Base-by-base conservation (phyloP, 2,797 vertebrate species). In the Eutrigla gurnardus region DNA sequence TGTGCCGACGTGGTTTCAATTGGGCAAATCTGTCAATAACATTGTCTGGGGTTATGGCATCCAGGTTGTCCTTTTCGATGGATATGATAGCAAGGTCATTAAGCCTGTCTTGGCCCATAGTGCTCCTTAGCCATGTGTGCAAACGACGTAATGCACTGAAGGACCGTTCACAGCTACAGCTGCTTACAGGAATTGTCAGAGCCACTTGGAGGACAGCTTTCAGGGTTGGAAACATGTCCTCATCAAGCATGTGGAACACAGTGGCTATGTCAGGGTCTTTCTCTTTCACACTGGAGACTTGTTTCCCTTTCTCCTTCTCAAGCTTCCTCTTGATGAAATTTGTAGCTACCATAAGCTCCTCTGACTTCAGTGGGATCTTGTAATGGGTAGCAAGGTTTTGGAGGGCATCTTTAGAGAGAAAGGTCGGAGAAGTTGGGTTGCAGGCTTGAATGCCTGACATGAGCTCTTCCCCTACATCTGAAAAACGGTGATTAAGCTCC, bases 371-470 rank as follows among this genome's bases (percentile, higher is more conserved):
- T 46, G 13, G 13, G 13, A 45, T 45, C 3, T 14, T 15, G 15
- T 45, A 45, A 14, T 57, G 33, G 35, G 7, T 9, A 57, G 14
- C 54, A 57, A 57, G 7, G 33, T 12, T 43, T 43, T 47, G 17
- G 32, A 36, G 32, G 3, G 14, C 32, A 3, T 58, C 15, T 39
- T 58, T 5, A n/a, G 4, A 39, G 15, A 58, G 55, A 58, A 39
- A 11, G 55, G 15, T 58, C 15, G 7, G 35, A 15, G 15, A 14
- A 14, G 45, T 43, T 46, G 65, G 40, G 52, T 57, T 55, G 12
- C 39, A 67, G 39, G 15, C 65, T 45, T 55, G 25, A 67, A 57
- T 67, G 6, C 32, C 40, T 45, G 54, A 17, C 13, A 57, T 17
- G n/a, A n/a, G 35, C 53, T 55, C 53, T 55, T 36, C 33, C 8